Evolutionary conservation across 2,888 invertebrate species (phyloP), one percentile per base, ranked within the genome.

Genomic region (Melangyna quadrimaculata): DNA sequence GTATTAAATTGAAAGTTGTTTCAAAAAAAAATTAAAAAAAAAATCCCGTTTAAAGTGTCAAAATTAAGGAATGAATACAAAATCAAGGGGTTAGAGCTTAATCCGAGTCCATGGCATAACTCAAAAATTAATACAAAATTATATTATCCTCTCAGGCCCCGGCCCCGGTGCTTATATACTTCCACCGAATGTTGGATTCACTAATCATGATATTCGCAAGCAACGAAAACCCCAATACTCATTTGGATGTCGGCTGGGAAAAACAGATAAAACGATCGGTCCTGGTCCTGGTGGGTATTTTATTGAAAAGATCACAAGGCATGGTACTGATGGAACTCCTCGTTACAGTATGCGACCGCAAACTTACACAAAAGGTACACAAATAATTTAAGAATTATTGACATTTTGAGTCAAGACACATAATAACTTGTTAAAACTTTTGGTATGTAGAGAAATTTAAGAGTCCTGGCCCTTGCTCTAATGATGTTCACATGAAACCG

Each of bases 151-250:
- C 22, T 53, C 7, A 84, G 84, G 84, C 67, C 84, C 84, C 3
- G 84, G 84, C 43, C 84, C 84, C 37, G 84, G 79, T 51, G 93
- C 93, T 32, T 95, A 95, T 88, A 89, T 91, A 88, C 90, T 95
- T 51, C 94, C 94, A 22, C 89, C 94, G 2, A 92, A 93, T 12
- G 92, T 94, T 7, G 95, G 95, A 7, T 94, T 93, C 87, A 90
- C 92, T 0, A 91, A 92, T 6, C 95, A 95, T 89, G 95, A 95
- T 90, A 90, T 91, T 17, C 93, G 94, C 0, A 93, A 75, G 10
- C 32, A 53, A 12, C 48, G 84, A 43, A 63, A 57, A 89, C 95
- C 92, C 0, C 91, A 91, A 80, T 92, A 90, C 74, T 91, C 92
- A 7, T 90, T 92, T 71, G 91, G 90, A 17, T 74, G 86, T 10